Evolutionary conservation across 2,113 vertebrate genomes (phyloP), one percentile per base, ranked within the genome.

Genomic region (Chaenogobius annularis): DNA sequence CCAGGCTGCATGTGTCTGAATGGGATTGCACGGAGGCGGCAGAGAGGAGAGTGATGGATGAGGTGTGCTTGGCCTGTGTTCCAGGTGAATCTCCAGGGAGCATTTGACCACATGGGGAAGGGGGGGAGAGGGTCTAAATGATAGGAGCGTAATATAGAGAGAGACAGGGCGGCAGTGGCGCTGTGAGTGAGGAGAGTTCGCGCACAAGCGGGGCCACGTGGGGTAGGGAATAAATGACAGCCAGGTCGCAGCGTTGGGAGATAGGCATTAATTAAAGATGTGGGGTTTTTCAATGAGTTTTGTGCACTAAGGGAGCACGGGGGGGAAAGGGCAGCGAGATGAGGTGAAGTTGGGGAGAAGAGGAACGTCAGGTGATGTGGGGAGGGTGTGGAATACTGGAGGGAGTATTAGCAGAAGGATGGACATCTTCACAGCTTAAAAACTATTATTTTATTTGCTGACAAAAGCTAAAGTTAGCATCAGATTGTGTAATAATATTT

Each of bases 41-140:
- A 48, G 40, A 54, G 50, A 54, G 62, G 77, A 67, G 64, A 78
- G 79, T 87, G 89, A 91, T 89, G 85, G 88, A 88, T 88, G 85
- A 87, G 85, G 64, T 10, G 56, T 50, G 44, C 72, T 12, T 64
- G 86, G 65, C 83, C 84, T 83, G 78, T 20, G 79, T 77, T 84
- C 70, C 84, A 76, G 83, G 75, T 81, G 84, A 82, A 84, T 82
- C 85, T 81, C 85, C 20, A 14, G 66, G 79, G 83, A 84, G 69
- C 62, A 69, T 76, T 80, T 75, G 81, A 82, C 74, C 78, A 66
- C 47, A 59, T 26, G 14, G 37, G 37, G 7, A 9, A 40, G 37
- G 37, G 70, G 55, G 72, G n/a, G n/a, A n/a, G n/a, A n/a, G n/a
- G 80, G 81, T 86, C 81, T 80, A 73, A 81, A 83, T 77, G 79